Evolutionary conservation across 2,113 vertebrate species (phyloP).

Genomic region (Phrynosoma platyrhinos): DNA sequence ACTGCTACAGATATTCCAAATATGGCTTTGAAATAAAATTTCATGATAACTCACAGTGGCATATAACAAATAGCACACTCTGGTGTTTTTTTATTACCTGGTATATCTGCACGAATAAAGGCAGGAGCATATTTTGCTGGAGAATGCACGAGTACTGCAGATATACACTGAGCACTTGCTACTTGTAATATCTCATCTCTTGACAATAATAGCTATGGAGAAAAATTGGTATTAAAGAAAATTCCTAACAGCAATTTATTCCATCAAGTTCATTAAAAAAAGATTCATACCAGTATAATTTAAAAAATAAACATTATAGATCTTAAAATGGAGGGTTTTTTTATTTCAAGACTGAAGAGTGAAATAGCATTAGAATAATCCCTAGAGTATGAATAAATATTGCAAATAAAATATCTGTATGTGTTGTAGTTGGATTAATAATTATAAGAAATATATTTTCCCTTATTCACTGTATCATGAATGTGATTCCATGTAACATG

Average conservation of each 20-base stretch:
- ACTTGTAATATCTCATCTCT: slow-evolving; percentile 90
- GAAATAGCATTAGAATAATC: slow-evolving; percentile 27
- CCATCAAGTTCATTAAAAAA: slow-evolving; percentile 5
- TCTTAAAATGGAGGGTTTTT: background rate
- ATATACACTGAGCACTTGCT: slow-evolving; percentile 88
- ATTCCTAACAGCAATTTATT: background rate
- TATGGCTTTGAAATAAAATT: background rate
- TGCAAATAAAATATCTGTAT: background rate
- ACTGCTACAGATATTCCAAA: background rate
- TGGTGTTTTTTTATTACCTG: slow-evolving; percentile 80
- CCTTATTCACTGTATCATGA: background rate
- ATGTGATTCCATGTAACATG: background rate
- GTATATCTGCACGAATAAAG: slow-evolving; percentile 91
- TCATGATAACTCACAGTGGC: background rate
- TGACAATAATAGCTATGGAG: slow-evolving; percentile 87
- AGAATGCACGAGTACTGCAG: slow-evolving; percentile 86
- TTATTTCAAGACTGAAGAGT: background rate
- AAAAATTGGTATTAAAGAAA: slow-evolving; percentile 45
- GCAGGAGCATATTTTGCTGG: slow-evolving; percentile 82
- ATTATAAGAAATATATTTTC: background rate
- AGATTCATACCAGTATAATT: background rate
- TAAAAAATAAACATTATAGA: slow-evolving; percentile 9
- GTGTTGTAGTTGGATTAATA: background rate
- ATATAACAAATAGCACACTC: background rate
- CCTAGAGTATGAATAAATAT: background rate